A percentile compares a stretch with the other conserved stretches of the same genome.
phyloP scores from a whole-genome alignment of 2,797 vertebrate species.

The Cephalopachus bancanus region DNA sequence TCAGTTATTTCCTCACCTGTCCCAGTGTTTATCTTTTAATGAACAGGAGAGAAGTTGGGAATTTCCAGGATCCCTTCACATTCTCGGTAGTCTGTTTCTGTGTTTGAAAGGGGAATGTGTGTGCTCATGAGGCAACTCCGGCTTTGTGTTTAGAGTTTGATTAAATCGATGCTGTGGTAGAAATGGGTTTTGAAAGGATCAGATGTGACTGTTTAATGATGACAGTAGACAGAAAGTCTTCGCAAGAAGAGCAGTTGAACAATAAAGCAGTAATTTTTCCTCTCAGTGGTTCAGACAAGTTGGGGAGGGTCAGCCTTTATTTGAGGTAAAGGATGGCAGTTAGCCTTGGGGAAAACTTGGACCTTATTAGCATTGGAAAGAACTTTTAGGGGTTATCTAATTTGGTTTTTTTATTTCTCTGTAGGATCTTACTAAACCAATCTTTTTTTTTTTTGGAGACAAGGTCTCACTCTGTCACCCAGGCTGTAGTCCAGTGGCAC shows the following conservation, averaged over 20 bases:
- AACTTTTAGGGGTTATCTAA: constrained; percentile 52
- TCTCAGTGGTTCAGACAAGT: neutral
- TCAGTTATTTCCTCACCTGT: constrained; percentile 20
- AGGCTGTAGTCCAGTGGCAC: no score
- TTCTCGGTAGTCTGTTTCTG: neutral
- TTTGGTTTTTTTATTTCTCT: constrained; percentile 58
- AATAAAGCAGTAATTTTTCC: constrained; percentile 42
- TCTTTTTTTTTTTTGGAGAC: no score
- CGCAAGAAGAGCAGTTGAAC: constrained; percentile 43
- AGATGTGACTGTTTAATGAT: constrained; percentile 9
- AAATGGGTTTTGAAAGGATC: constrained; percentile 15
- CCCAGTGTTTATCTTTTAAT: constrained; percentile 48
- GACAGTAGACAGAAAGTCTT: constrained; percentile 7
- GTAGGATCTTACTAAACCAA: constrained; percentile 45
- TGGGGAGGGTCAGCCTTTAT: neutral
- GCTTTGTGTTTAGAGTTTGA: constrained; percentile 19
- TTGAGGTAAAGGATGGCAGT: constrained; percentile 10
- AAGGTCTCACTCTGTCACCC: no score
- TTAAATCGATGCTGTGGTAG: neutral
- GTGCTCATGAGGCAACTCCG: neutral
- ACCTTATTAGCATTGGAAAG: constrained; percentile 51
- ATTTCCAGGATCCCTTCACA: neutral
- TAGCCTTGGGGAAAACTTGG: constrained; percentile 27
- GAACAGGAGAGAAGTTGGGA: constrained; percentile 36
- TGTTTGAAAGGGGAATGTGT: constrained; percentile 7